A percentile compares a stretch with the other conserved stretches of the same genome.
phyloP scores from a whole-genome alignment of 1,140 invertebrate genomes.

The Ditylenchus dipsaci region DNA sequence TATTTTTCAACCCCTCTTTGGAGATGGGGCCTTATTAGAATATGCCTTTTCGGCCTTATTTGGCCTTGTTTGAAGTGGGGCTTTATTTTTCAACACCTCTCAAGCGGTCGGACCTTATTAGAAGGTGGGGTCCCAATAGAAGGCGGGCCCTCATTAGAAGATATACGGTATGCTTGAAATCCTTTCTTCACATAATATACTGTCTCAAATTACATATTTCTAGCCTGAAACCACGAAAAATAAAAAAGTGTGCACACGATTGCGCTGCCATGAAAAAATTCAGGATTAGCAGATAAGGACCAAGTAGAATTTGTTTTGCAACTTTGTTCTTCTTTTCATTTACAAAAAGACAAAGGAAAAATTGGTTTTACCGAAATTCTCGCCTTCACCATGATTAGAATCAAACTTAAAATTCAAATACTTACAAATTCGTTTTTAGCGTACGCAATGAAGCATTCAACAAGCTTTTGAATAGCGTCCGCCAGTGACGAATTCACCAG shows the following conservation, averaged over 20 bases:
- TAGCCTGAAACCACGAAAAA: too few relatives aligned
- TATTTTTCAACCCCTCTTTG: too few relatives aligned
- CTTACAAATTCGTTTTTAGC: background rate
- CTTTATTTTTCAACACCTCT: background rate
- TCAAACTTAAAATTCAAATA: too few relatives aligned
- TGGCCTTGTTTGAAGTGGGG: too few relatives aligned
- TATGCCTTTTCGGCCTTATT: too few relatives aligned
- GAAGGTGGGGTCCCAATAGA: too few relatives aligned
- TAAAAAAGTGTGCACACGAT: too few relatives aligned
- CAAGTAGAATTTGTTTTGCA: background rate
- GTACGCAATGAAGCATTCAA: background rate
- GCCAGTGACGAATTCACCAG: background rate
- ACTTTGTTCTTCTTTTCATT: background rate
- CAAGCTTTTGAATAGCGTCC: background rate
- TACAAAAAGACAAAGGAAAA: background rate
- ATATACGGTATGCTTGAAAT: too few relatives aligned
- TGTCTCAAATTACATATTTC: too few relatives aligned
- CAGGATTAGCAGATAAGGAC: background rate
- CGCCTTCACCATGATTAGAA: background rate
- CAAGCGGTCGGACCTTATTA: background rate
- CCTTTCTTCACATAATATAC: background rate
- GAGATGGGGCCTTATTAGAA: too few relatives aligned
- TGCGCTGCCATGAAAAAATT: background rate
- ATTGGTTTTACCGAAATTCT: background rate
- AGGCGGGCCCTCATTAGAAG: too few relatives aligned